Evolutionary conservation across 1,140 invertebrate genomes (phyloP).

Genomic region (Bombus vancouverensis): DNA sequence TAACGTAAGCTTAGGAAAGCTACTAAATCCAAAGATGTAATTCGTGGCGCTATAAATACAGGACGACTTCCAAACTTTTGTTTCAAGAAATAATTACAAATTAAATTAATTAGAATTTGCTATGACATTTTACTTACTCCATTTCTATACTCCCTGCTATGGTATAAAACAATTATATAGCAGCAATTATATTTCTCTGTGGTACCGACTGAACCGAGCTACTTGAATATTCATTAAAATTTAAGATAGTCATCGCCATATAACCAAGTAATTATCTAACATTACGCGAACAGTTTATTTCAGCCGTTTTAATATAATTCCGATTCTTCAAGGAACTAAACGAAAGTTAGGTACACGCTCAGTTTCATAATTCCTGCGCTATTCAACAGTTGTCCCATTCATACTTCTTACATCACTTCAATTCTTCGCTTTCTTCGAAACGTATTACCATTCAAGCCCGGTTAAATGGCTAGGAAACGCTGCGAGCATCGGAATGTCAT

Average conservation of each 20-base stretch:
- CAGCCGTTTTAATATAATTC: background rate
- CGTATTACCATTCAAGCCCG: background rate
- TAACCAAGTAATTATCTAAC: background rate
- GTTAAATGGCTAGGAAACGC: background rate
- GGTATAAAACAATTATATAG: background rate
- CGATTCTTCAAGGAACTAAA: background rate
- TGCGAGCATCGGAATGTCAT: background rate
- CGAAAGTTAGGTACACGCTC: background rate
- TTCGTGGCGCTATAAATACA: too few relatives aligned
- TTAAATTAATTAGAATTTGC: background rate
- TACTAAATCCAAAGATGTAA: too few relatives aligned
- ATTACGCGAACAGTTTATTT: background rate
- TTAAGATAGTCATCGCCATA: background rate
- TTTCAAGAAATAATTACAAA: background rate
- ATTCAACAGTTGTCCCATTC: background rate
- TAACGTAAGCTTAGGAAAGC: too few relatives aligned
- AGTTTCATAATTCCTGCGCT: background rate
- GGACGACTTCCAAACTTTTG: background rate
- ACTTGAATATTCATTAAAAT: background rate
- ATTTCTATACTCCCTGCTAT: background rate
- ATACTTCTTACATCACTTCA: background rate
- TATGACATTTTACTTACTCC: background rate
- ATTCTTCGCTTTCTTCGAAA: background rate
- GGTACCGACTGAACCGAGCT: background rate
- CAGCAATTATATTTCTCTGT: background rate